Conservation (phyloP, 2,113 vertebrate genomes). For the Numenius arquata region DNA sequence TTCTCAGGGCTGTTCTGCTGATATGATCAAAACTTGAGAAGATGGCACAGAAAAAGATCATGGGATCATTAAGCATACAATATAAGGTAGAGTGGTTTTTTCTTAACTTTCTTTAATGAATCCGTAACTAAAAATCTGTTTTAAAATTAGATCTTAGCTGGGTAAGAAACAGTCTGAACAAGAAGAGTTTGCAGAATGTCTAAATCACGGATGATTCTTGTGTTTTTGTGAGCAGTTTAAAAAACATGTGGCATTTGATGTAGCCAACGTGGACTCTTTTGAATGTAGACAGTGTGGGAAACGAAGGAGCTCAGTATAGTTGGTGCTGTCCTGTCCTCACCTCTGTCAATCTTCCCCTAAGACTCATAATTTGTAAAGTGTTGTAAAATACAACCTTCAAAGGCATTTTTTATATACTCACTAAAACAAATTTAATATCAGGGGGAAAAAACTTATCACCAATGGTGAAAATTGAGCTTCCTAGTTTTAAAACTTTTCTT, state of each 20-base stretch:
- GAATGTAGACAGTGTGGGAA: not conserved
- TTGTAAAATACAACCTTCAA: not conserved
- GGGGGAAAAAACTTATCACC: not conserved
- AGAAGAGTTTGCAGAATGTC: not conserved
- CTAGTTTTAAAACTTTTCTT: not conserved
- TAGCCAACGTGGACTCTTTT: rapidly evolving
- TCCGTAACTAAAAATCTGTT: not conserved
- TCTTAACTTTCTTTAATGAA: not conserved
- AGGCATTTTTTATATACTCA: not conserved
- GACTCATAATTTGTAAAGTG: not conserved
- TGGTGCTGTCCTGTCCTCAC: not conserved
- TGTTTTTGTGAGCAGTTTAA: not conserved
- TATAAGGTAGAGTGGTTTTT: not conserved
- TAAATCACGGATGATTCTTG: not conserved
- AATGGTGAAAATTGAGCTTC: not conserved
- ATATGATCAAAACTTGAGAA: not conserved
- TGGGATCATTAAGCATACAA: not conserved
- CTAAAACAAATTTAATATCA: not conserved
- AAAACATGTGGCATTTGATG: not conserved
- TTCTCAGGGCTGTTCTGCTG: not conserved
- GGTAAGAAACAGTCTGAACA: not conserved
- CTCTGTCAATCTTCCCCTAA: not conserved
- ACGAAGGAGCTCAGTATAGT: not conserved
- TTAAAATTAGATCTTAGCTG: not conserved
- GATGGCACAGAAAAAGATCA: not conserved